These are phyloP conservation scores for Andrena chrysosceles DNA, from an alignment of 2,888 invertebrate genomes.

Conservation along the genomic window DNA sequence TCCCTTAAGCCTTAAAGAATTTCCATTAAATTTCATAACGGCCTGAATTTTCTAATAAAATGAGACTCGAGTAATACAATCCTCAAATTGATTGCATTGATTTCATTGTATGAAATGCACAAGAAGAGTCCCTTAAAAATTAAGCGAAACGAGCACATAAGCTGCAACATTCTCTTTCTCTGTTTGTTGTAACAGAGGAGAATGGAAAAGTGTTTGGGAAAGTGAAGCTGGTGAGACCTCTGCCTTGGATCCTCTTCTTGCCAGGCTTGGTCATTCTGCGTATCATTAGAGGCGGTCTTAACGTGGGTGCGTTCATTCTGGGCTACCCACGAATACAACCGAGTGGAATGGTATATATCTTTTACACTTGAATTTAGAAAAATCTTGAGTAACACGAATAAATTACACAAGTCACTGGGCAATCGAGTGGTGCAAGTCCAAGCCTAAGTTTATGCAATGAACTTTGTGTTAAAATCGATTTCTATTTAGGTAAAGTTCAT, in stretches of 20 bases:
- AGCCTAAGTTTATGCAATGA: too few species aligned
- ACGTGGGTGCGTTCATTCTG: constrained; percentile 85
- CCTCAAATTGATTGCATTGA: too few species aligned
- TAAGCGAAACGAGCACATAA: too few species aligned
- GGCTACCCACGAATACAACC: constrained; percentile 86
- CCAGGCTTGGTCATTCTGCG: constrained; percentile 85
- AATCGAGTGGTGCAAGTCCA: too few species aligned
- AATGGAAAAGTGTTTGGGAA: constrained; percentile 82
- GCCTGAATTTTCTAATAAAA: too few species aligned
- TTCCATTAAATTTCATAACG: too few species aligned
- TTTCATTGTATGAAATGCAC: too few species aligned
- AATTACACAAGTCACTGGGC: too few species aligned
- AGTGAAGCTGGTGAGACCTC: constrained; percentile 86
- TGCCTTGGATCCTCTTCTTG: constrained; percentile 87
- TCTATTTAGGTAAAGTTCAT: constrained; percentile 85
- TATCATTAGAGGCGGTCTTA: constrained; percentile 84
- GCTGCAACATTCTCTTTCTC: neutral
- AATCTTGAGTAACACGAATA: too few species aligned
- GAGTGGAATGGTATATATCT: constrained; percentile 85
- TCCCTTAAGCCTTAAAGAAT: too few species aligned
- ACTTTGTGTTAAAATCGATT: neutral
- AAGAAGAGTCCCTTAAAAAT: too few species aligned
- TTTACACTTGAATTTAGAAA: neutral
- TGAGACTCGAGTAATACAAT: too few species aligned
- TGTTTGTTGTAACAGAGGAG: constrained; percentile 84